Evolutionary conservation across 2,113 vertebrate species (phyloP).

Genomic region (Toxotes jaculatrix): DNA sequence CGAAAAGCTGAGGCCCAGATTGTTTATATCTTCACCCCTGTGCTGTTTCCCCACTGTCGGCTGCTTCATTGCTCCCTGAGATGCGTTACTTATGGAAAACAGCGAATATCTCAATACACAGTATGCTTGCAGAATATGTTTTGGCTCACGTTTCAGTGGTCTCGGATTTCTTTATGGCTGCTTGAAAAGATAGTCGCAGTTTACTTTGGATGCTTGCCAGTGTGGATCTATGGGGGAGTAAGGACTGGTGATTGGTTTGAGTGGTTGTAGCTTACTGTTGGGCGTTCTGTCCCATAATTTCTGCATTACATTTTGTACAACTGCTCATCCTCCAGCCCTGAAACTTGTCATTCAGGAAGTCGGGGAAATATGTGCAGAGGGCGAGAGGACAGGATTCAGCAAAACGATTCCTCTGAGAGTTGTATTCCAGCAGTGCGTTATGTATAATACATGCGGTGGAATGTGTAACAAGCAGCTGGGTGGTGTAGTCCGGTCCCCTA

Average conservation of each 20-base stretch:
- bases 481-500: constrained; percentile 63
- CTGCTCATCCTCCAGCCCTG: constrained; percentile 47
- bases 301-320: constrained; percentile 48
- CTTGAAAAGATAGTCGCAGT: constrained; percentile 75
- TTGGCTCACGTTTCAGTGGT: constrained; percentile 77
- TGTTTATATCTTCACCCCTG: constrained; percentile 73
- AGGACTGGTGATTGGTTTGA: constrained; percentile 72
- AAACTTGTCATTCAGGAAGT: constrained; percentile 63
- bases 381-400: constrained; percentile 49
- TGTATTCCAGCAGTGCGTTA: constrained; percentile 67
- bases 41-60: constrained; percentile 66
- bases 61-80: constrained; percentile 74
- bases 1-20: constrained; percentile 60
- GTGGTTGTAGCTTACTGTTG: constrained; percentile 67
- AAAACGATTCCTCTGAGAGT: constrained; percentile 70
- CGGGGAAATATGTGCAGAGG: constrained; percentile 35
- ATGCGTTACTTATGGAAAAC: constrained; percentile 81
- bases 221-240: constrained; percentile 70
- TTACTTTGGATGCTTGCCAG: constrained; percentile 76
- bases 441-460: constrained; percentile 76
- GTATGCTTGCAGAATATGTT: constrained; percentile 72
- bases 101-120: constrained; percentile 81
- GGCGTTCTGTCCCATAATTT: constrained; percentile 66
- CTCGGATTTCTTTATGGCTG: constrained; percentile 74
- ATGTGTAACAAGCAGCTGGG: constrained; percentile 72